A percentile compares a stretch with the other conserved stretches of the same genome.
Conservation (phyloP, 2,888 invertebrate genomes). For the Cephus rjabovi region DNA sequence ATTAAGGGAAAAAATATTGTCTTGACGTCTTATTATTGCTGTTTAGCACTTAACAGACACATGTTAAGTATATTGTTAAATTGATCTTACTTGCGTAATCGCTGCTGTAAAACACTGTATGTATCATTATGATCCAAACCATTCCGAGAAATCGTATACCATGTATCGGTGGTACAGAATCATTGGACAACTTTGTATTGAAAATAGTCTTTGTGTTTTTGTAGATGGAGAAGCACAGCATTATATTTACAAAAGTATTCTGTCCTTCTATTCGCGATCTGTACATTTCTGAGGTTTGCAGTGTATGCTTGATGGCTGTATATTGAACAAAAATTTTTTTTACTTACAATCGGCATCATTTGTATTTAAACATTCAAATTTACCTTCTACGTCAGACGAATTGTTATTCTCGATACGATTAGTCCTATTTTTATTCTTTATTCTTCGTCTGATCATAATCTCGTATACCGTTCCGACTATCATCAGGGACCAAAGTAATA, state of each 20-base stretch:
- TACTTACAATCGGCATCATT: not conserved
- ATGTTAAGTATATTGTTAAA: not conserved
- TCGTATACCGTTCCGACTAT: slow-evolving; percentile 61
- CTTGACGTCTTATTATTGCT: not conserved
- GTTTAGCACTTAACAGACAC: not conserved
- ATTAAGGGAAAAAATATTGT: slow-evolving; percentile 4
- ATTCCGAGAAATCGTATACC: slow-evolving; percentile 70
- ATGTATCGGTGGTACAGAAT: slow-evolving; percentile 66
- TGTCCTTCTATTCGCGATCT: slow-evolving; percentile 29
- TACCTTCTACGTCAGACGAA: slow-evolving; percentile 8
- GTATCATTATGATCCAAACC: slow-evolving; percentile 71
- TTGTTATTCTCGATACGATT: slow-evolving; percentile 37
- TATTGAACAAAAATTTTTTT: not conserved
- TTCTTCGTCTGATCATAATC: slow-evolving; percentile 45
- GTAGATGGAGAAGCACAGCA: slow-evolving; percentile 69
- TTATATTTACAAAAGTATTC: slow-evolving; percentile 42
- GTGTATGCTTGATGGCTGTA: slow-evolving; percentile 29
- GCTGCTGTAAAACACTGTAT: slow-evolving; percentile 65
- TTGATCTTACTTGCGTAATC: slow-evolving; percentile 55
- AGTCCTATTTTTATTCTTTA: slow-evolving; percentile 16
- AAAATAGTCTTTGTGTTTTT: slow-evolving; percentile 67
- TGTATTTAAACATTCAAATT: slow-evolving; percentile 10
- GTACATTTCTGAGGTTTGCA: slow-evolving; percentile 34
- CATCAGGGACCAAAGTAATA: slow-evolving; percentile 45
- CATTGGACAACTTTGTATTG: slow-evolving; percentile 53